Conservation (phyloP, 2,888 invertebrate species). For the Seira ritae region DNA sequence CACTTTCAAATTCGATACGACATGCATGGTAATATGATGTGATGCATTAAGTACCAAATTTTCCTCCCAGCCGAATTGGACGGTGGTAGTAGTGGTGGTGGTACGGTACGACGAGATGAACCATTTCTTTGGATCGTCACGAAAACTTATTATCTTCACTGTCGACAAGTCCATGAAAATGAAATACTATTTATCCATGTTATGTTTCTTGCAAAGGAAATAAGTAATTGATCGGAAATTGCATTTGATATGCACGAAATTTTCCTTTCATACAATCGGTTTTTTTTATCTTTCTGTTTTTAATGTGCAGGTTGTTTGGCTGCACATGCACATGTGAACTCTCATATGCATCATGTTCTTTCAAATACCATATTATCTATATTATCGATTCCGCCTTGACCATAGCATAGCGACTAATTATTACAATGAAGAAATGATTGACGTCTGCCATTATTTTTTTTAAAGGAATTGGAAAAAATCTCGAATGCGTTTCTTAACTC, state of each 20-base stretch:
- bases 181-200: slow-evolving; percentile 19
- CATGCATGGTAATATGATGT: slow-evolving; percentile 5
- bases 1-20: neutral
- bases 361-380: no score
- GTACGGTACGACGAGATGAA: neutral
- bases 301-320: no score
- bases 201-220: slow-evolving; percentile 62
- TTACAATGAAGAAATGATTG: neutral
- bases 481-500: no score
- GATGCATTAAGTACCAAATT: neutral
- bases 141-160: no score
- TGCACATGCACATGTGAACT: neutral
- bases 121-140: neutral
- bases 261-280: slow-evolving; percentile 24
- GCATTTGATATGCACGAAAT: slow-evolving; percentile 73
- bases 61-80: neutral
- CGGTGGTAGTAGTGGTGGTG: no score
- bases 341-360: no score
- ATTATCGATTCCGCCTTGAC: neutral
- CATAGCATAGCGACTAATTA: neutral
- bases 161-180: slow-evolving; percentile 22
- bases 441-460: neutral
- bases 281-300: neutral
- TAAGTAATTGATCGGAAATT: slow-evolving; percentile 74
- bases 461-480: no score